Conservation (phyloP, 2,113 vertebrate genomes). For the Alethe diademata region DNA sequence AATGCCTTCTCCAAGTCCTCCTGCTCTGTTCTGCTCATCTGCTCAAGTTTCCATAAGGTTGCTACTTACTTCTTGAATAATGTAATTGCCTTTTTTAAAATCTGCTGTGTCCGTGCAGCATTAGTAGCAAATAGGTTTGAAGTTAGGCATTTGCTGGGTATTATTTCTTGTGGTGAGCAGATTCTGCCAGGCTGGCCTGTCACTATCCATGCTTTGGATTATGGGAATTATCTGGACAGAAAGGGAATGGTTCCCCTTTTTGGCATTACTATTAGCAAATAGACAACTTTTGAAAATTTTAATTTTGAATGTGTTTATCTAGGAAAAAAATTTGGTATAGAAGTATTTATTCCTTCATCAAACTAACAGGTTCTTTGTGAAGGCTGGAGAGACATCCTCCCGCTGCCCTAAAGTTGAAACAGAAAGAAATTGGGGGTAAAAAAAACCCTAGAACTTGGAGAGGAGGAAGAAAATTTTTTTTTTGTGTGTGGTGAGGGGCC, state of each 20-base stretch:
- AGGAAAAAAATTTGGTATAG: background rate
- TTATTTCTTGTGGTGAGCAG: background rate
- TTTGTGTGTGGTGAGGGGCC: background rate
- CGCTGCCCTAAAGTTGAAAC: background rate
- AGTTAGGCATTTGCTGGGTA: background rate
- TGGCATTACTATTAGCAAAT: background rate
- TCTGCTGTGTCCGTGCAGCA: fast-evolving
- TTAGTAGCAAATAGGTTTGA: background rate
- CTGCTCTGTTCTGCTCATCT: background rate
- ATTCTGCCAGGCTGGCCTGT: background rate
- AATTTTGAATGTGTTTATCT: background rate
- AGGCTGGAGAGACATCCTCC: background rate
- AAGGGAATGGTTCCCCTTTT: background rate
- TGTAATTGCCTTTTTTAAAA: background rate
- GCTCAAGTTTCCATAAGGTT: background rate
- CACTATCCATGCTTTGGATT: background rate
- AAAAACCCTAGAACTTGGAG: background rate
- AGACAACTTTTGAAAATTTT: background rate
- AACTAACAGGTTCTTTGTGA: background rate
- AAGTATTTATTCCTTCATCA: background rate
- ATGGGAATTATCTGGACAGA: background rate
- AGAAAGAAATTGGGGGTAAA: background rate
- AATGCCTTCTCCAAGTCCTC: background rate
- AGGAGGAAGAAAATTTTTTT: background rate
- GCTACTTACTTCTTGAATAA: background rate